Conservation (phyloP, 2,797 vertebrate genomes). For the Enteromius mattozi region DNA sequence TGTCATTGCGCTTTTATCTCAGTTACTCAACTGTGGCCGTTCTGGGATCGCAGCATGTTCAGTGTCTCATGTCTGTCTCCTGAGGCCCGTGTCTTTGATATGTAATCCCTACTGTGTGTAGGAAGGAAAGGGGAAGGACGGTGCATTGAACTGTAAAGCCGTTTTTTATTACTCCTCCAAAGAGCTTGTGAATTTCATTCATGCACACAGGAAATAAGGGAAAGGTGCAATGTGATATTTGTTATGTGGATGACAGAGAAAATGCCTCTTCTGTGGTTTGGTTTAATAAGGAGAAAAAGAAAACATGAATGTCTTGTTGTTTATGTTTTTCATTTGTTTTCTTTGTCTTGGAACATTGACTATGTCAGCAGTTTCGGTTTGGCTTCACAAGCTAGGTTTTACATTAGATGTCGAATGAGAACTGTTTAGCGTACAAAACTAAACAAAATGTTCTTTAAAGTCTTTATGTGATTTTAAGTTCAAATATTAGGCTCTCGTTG, state of each 20-base stretch:
- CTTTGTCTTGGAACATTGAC: not conserved
- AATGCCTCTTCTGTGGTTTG: conserved; percentile 19
- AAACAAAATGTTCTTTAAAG: not conserved
- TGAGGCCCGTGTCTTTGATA: conserved; percentile 57
- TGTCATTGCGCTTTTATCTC: conserved; percentile 40
- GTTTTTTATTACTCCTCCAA: conserved; percentile 47
- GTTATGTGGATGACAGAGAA: conserved; percentile 30
- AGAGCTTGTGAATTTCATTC: conserved; percentile 33
- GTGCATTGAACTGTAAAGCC: conserved; percentile 20
- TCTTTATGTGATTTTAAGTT: not conserved
- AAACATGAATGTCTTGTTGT: not conserved
- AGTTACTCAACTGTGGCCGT: not conserved
- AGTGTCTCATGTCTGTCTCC: conserved; percentile 32
- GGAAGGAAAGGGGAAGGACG: conserved; percentile 22
- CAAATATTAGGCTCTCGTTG: not conserved
- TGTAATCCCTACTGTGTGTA: conserved; percentile 36
- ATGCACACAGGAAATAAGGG: conserved; percentile 44
- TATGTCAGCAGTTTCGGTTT: not conserved
- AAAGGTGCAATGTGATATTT: conserved; percentile 39
- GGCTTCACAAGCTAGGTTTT: not conserved
- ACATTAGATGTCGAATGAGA: not conserved
- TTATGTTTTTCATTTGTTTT: conserved; percentile 9
- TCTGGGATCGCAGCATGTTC: conserved; percentile 28
- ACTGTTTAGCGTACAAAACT: not conserved
- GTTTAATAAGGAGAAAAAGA: not conserved